A percentile compares a stretch with the other conserved stretches of the same genome.
These are phyloP conservation scores for Indri indri DNA, from an alignment of 2,113 vertebrate genomes.

Conservation along the genomic window DNA sequence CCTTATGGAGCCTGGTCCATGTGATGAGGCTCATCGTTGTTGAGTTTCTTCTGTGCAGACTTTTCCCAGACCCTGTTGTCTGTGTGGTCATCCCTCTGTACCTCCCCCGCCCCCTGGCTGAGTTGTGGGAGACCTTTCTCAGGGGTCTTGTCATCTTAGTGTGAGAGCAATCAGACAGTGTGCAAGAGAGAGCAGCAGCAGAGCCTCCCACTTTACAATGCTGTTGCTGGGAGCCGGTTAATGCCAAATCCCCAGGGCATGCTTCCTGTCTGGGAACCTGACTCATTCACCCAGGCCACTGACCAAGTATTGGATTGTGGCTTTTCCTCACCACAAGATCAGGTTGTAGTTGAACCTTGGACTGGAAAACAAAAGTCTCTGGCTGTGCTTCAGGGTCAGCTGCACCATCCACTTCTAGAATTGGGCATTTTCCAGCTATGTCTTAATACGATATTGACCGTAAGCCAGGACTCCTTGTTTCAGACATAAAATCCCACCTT, in stretches of 20 bases:
- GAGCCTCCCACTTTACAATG: background rate
- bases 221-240: background rate
- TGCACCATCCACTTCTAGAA: background rate
- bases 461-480: background rate
- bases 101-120: too few relatives aligned
- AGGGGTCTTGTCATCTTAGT: background rate
- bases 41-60: background rate
- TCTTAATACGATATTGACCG: background rate
- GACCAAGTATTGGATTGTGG: background rate
- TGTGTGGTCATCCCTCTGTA: background rate
- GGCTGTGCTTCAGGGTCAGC: background rate
- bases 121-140: background rate
- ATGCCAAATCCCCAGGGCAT: background rate
- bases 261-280: slow-evolving; percentile 49
- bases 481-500: background rate
- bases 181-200: background rate
- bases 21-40: accelerated
- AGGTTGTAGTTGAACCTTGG: slow-evolving; percentile 43
- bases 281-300: slow-evolving; percentile 13
- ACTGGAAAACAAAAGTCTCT: background rate
- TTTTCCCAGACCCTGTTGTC: background rate
- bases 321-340: slow-evolving; percentile 18
- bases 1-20: background rate
- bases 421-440: background rate
- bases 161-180: background rate